Evolutionary conservation across 2,888 invertebrate genomes (phyloP).

Genomic region (Pristionchus mayeri): DNA sequence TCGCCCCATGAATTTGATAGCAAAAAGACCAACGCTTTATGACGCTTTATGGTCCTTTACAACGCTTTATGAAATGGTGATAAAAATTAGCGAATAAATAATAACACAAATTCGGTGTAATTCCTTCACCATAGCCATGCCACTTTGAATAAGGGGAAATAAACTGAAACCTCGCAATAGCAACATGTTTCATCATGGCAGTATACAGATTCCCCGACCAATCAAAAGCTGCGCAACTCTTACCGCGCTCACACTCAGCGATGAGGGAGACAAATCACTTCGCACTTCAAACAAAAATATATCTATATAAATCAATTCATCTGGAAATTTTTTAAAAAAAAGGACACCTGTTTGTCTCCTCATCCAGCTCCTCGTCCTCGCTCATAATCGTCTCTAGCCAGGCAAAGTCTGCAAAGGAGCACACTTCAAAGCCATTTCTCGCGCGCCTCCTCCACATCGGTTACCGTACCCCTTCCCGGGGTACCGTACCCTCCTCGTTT

Average conservation of each 20-base stretch:
- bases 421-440: neutral
- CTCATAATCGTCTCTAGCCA: slow-evolving; percentile 39
- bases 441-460: neutral
- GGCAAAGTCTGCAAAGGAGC: slow-evolving; percentile 14
- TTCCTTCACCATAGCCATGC: neutral
- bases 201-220: neutral
- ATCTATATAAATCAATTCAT: neutral
- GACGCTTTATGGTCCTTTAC: too few species aligned
- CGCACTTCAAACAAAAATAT: neutral
- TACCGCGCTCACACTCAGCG: too few species aligned
- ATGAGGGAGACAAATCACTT: neutral
- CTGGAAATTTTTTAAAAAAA: neutral
- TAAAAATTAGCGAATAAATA: too few species aligned
- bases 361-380: slow-evolving; percentile 48
- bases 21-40: too few species aligned
- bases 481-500: neutral
- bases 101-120: too few species aligned
- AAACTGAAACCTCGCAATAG: neutral
- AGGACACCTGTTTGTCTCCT: slow-evolving; percentile 20
- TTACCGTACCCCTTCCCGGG: neutral
- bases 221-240: too few species aligned
- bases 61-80: too few species aligned
- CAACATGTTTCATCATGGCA: neutral
- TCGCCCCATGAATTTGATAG: too few species aligned
- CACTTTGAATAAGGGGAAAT: neutral